Evolutionary conservation across 2,113 vertebrate species (phyloP).

Genomic region (Nothobranchius furzeri): DNA sequence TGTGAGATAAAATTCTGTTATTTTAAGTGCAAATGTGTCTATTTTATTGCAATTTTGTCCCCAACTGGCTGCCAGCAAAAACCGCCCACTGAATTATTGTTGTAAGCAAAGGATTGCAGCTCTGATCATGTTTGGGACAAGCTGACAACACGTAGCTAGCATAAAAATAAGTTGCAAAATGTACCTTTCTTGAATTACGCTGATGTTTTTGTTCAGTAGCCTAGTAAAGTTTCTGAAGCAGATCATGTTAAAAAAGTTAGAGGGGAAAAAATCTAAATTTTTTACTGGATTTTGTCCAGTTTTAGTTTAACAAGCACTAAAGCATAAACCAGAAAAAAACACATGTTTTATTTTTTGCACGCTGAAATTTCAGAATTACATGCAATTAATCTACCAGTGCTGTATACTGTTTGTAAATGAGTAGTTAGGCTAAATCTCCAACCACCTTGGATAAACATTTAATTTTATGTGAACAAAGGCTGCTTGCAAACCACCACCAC

Average conservation of each 20-base stretch:
- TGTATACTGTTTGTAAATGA: constrained; percentile 35
- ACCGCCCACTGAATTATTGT: too few relatives aligned
- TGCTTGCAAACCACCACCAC: constrained; percentile 58
- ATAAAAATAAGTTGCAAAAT: too few relatives aligned
- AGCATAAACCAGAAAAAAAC: neutral
- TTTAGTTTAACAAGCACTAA: neutral
- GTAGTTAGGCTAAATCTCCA: constrained; percentile 12
- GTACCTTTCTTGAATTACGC: too few relatives aligned
- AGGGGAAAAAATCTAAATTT: neutral
- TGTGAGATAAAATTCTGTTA: too few relatives aligned
- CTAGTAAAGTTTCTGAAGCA: neutral
- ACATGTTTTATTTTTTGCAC: constrained; percentile 3
- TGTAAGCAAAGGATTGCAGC: too few relatives aligned
- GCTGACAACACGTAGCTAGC: too few relatives aligned
- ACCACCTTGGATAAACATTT: constrained; percentile 38
- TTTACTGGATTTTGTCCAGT: neutral
- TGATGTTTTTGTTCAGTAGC: neutral
- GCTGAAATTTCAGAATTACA: constrained; percentile 14
- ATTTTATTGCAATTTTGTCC: too few relatives aligned
- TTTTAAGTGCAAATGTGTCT: too few relatives aligned
- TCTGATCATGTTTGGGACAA: too few relatives aligned
- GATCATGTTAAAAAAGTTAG: neutral
- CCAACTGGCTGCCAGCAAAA: too few relatives aligned
- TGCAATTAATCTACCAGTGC: constrained; percentile 31
- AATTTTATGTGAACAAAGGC: constrained; percentile 42